phyloP scores from a whole-genome alignment of 1,140 invertebrate species.

The Hylaeus anthracinus region DNA sequence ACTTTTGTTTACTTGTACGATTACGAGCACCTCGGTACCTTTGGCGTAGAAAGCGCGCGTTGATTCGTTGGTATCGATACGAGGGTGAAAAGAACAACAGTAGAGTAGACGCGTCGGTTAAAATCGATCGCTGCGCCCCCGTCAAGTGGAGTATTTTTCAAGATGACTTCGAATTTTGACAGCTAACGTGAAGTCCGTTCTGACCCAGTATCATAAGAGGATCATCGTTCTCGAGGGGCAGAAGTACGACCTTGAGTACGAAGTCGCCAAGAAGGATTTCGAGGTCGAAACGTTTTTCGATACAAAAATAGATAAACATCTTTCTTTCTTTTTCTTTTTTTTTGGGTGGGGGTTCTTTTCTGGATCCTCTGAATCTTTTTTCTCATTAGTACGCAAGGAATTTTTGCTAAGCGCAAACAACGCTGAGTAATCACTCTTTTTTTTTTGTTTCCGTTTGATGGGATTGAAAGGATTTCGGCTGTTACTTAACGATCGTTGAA shows the following conservation, averaged over 20 bases:
- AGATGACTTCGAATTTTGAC: slow-evolving; percentile 79
- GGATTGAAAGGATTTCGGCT: slow-evolving; percentile 26
- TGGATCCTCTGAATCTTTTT: background rate
- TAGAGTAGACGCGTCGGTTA: background rate
- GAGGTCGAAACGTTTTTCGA: slow-evolving; percentile 84
- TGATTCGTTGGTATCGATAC: too few species aligned
- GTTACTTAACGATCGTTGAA: slow-evolving; percentile 21
- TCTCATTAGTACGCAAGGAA: slow-evolving; percentile 13
- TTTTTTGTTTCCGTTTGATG: background rate
- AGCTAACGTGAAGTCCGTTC: slow-evolving; percentile 92
- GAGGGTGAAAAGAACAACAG: background rate
- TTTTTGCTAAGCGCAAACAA: slow-evolving; percentile 4
- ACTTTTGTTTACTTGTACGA: background rate
- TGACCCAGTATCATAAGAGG: slow-evolving; percentile 92
- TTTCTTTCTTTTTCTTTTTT: slow-evolving; percentile 80
- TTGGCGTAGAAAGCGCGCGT: background rate
- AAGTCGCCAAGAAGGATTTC: slow-evolving; percentile 95
- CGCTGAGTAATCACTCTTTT: slow-evolving; percentile 10
- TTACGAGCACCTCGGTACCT: background rate
- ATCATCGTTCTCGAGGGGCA: slow-evolving; percentile 93
- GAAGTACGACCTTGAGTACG: slow-evolving; percentile 98
- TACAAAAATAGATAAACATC: slow-evolving; percentile 1
- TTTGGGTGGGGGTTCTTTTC: slow-evolving; percentile 7
- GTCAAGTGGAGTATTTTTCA: slow-evolving; percentile 34
- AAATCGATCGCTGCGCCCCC: background rate